Base-by-base conservation (phyloP, 2,113 vertebrate genomes). In the Crotophaga sulcirostris region DNA sequence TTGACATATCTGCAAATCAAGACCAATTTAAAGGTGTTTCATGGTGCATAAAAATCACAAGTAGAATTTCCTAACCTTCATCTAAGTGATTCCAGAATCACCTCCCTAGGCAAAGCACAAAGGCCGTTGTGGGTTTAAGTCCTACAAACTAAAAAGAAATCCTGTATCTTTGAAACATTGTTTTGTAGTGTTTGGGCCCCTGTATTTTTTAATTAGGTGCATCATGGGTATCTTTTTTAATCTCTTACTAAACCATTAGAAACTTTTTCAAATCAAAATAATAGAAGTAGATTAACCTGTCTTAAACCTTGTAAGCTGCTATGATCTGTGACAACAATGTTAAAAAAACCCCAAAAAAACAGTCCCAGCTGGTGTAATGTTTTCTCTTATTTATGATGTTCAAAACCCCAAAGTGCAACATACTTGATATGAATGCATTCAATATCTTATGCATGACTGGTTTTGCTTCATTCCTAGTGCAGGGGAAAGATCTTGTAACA, bases 331-430 rank as follows among this genome's bases (percentile, higher is more conserved):
- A 89, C 55, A 77, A 89, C 55, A 77, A 55, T 74, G 52, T 25
- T 73, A 59, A 81, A 49, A 33, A 67, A 33, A 86, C 26, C 16
- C 15, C n/a, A n/a, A n/a, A 62, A 78, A 19, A 5, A 1, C 21
- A 10, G 83, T 66, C 33, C 64, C 40, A 28, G 36, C 31, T 93
- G 70, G n/a, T 75, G 82, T 89, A 38, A 91, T 89, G 83, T 68
- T n/a, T n/a, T 95, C 52, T 85, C 60, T 72, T 89, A 88, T 93
- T 95, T 95, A 90, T 97, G 85, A 87, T 56, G 60, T 81, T 94
- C 59, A 78, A 68, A 92, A 87, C 59, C 58, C 59, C 31, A 44
- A 16, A n/a, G 5, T 55, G 85, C 38, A 52, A 83, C 29, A 36
- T 56, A 63, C 23, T 92, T 94, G 88, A 63, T 86, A 44, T 83